Percentiles rank a stretch among this genome's conserved stretches.
phyloP scores from a whole-genome alignment of 1,140 invertebrate genomes.

The Micrasema minimum region DNA sequence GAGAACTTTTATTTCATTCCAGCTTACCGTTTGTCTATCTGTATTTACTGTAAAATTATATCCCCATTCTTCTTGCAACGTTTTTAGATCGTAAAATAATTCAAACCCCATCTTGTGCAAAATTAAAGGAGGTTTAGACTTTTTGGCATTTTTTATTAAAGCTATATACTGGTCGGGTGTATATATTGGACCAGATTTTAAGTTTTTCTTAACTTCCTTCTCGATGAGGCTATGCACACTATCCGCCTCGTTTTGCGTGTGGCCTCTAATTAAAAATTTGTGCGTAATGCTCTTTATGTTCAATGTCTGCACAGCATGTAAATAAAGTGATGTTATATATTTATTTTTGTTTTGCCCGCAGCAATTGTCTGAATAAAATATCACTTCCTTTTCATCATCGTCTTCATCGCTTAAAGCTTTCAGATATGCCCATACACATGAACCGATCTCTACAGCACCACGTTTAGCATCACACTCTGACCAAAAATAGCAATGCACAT shows the following conservation, averaged over 20 bases:
- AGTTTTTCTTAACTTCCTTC: constrained; percentile 55
- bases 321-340: constrained; percentile 56
- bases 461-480: constrained; percentile 60
- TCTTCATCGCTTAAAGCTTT: constrained; percentile 48
- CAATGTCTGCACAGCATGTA: constrained; percentile 54
- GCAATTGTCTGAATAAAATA: constrained; percentile 61
- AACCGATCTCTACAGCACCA: constrained; percentile 61
- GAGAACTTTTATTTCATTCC: constrained; percentile 54
- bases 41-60: constrained; percentile 52
- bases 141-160: constrained; percentile 46
- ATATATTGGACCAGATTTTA: constrained; percentile 56
- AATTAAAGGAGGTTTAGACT: neutral
- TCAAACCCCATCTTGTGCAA: constrained; percentile 46
- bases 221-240: constrained; percentile 58
- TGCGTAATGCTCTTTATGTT: constrained; percentile 58
- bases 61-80: constrained; percentile 46
- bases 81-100: constrained; percentile 49
- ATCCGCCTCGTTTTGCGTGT: constrained; percentile 61
- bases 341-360: constrained; percentile 62
- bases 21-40: constrained; percentile 46
- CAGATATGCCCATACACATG: constrained; percentile 57
- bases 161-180: constrained; percentile 53
- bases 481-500: constrained; percentile 61
- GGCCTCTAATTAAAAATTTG: constrained; percentile 58
- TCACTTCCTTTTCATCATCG: constrained; percentile 55